Percentiles rank a stretch among this genome's conserved stretches.
phyloP scores from a whole-genome alignment of 2,888 invertebrate genomes.

The Agonopterix heracliana region DNA sequence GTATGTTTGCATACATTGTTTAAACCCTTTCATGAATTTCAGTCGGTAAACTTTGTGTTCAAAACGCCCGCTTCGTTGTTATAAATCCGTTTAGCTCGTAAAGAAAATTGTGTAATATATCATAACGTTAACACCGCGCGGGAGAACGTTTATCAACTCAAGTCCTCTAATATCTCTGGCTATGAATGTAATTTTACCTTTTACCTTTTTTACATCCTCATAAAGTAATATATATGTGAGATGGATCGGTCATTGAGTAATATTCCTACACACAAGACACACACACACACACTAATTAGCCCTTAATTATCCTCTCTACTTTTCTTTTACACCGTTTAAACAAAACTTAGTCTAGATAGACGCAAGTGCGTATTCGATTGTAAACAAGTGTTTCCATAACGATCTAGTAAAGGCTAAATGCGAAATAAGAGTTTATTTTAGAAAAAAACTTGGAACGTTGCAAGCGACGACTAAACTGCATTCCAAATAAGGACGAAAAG shows the following conservation, averaged over 20 bases:
- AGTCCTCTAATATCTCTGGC: slow-evolving; percentile 45
- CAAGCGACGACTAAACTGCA: too few relatives aligned
- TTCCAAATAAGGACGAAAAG: too few relatives aligned
- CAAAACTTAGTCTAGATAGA: too few relatives aligned
- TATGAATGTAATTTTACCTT: slow-evolving; percentile 24
- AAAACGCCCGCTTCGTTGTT: slow-evolving; percentile 41
- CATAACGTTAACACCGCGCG: slow-evolving; percentile 59
- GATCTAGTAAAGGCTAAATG: too few relatives aligned
- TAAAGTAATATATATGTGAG: neutral
- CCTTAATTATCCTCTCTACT: too few relatives aligned
- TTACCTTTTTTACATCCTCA: slow-evolving; percentile 1
- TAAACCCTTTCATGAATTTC: slow-evolving; percentile 9
- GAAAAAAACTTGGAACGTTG: too few relatives aligned
- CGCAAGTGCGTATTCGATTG: too few relatives aligned
- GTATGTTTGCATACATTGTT: neutral
- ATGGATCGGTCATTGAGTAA: neutral
- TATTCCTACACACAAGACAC: too few relatives aligned
- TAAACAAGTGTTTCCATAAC: too few relatives aligned
- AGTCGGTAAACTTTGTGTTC: slow-evolving; percentile 32
- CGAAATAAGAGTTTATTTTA: too few relatives aligned
- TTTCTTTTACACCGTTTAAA: too few relatives aligned
- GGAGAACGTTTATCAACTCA: slow-evolving; percentile 59
- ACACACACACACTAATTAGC: too few relatives aligned
- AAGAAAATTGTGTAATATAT: slow-evolving; percentile 70
- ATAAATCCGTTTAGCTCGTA: slow-evolving; percentile 62